Percentiles rank a stretch among this genome's conserved stretches.
Conservation (phyloP, 2,113 vertebrate species). For the Myotis brandtii region DNA sequence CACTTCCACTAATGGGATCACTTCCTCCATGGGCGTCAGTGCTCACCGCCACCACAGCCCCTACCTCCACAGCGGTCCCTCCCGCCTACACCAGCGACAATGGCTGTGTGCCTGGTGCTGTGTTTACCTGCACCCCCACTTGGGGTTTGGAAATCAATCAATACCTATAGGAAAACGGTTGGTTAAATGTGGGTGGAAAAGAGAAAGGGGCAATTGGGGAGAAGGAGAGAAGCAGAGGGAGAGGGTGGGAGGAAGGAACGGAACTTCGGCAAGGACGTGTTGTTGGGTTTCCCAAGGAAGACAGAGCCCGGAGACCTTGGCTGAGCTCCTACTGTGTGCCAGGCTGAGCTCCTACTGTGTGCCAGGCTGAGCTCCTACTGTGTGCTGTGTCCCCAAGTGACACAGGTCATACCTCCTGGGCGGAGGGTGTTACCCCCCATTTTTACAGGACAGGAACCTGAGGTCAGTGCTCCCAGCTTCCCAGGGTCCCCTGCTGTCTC, state of each 20-base stretch:
- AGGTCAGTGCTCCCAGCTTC: neutral
- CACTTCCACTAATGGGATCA: no score
- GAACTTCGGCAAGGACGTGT: no score
- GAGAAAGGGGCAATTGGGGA: neutral
- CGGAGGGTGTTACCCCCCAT: neutral
- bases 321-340: neutral
- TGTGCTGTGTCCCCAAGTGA: neutral
- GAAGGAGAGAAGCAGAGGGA: no score
- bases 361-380: no score
- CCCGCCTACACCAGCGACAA: fast-evolving
- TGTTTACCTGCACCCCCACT: neutral
- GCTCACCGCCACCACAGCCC: neutral
- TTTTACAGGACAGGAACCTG: neutral
- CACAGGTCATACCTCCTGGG: neutral
- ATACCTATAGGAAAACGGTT: neutral
- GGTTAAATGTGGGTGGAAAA: neutral
- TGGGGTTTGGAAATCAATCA: neutral
- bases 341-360: no score
- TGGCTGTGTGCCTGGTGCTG: fast-evolving
- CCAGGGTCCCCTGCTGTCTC: neutral
- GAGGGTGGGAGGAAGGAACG: neutral
- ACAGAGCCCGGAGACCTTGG: fast-evolving
- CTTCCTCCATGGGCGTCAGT: no score
- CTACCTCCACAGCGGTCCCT: neutral
- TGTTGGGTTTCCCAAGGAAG: neutral